Evolutionary conservation across 2,888 invertebrate species (phyloP).

Genomic region (Halocaridina rubra): DNA sequence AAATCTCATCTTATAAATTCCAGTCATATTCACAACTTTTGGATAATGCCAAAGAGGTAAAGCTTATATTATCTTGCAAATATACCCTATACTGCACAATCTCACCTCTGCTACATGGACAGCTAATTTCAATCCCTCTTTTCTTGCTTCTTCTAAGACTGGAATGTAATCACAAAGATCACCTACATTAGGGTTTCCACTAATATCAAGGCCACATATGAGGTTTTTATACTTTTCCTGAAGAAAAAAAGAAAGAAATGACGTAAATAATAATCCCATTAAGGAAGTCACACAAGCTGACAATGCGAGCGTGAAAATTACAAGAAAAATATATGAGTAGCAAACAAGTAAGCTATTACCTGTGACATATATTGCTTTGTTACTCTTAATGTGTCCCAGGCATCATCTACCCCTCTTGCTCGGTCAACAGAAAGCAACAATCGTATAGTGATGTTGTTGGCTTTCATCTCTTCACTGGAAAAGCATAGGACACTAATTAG

Average conservation of each 20-base stretch:
- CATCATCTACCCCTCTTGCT: constrained; percentile 73
- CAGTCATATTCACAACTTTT: too few species aligned
- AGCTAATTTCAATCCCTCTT: constrained; percentile 76
- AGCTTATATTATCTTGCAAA: too few species aligned
- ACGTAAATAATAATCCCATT: too few species aligned
- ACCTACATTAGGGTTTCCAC: constrained; percentile 81
- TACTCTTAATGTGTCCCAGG: constrained; percentile 76
- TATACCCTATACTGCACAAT: too few species aligned
- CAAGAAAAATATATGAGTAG: neutral
- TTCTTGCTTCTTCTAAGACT: constrained; percentile 75
- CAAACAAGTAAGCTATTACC: neutral
- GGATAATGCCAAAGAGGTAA: too few species aligned
- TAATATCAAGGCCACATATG: constrained; percentile 83
- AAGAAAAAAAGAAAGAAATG: neutral
- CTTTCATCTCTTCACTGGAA: constrained; percentile 36
- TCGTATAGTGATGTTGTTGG: constrained; percentile 72
- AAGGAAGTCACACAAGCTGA: too few species aligned
- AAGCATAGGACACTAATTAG: neutral
- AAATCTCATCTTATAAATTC: too few species aligned
- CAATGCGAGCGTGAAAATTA: too few species aligned
- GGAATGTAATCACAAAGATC: constrained; percentile 74
- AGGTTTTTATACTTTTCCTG: constrained; percentile 73
- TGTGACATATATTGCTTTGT: constrained; percentile 74
- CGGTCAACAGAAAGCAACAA: constrained; percentile 85
- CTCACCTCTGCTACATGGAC: constrained; percentile 85